These are phyloP conservation scores for Melieria crassipennis DNA, from an alignment of 2,888 invertebrate genomes.

Conservation along the genomic window DNA sequence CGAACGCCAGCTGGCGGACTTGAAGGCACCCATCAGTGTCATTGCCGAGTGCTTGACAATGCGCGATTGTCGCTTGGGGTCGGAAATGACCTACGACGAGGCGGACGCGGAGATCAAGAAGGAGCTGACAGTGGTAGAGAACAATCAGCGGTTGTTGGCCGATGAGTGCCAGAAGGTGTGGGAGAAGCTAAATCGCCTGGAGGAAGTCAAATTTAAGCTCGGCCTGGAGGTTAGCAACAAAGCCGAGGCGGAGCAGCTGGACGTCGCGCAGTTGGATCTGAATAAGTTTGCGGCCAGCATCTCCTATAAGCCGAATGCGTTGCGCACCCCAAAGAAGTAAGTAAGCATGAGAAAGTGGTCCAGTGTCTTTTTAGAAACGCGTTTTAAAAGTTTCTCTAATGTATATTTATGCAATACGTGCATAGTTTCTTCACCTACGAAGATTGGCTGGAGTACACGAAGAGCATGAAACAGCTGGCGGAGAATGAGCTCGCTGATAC, in stretches of 20 bases:
- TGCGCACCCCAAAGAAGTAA: constrained; percentile 77
- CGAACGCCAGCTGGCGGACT: constrained; percentile 77
- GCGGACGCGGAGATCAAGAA: constrained; percentile 81
- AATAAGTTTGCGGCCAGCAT: constrained; percentile 83
- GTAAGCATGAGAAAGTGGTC: background rate
- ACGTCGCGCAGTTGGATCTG: constrained; percentile 78
- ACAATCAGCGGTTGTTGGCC: constrained; percentile 75
- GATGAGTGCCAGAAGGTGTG: constrained; percentile 81
- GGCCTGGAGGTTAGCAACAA: constrained; percentile 82
- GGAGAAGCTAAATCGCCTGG: constrained; percentile 82
- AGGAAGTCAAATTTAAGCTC: constrained; percentile 79
- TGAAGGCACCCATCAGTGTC: constrained; percentile 74
- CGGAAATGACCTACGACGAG: constrained; percentile 81
- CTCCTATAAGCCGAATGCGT: constrained; percentile 84
- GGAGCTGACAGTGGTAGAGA: constrained; percentile 78
- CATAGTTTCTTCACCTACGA: constrained; percentile 76
- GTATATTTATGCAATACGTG: background rate
- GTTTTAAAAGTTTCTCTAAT: too few relatives aligned
- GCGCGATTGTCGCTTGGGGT: constrained; percentile 77
- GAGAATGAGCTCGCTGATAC: constrained; percentile 83
- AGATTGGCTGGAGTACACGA: constrained; percentile 84
- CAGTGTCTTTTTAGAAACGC: too few relatives aligned
- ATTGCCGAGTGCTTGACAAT: constrained; percentile 79
- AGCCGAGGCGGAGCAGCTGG: constrained; percentile 79
- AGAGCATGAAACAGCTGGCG: constrained; percentile 78